phyloP scores from a whole-genome alignment of 2,888 invertebrate species.

The Lasioglossum lativentre region DNA sequence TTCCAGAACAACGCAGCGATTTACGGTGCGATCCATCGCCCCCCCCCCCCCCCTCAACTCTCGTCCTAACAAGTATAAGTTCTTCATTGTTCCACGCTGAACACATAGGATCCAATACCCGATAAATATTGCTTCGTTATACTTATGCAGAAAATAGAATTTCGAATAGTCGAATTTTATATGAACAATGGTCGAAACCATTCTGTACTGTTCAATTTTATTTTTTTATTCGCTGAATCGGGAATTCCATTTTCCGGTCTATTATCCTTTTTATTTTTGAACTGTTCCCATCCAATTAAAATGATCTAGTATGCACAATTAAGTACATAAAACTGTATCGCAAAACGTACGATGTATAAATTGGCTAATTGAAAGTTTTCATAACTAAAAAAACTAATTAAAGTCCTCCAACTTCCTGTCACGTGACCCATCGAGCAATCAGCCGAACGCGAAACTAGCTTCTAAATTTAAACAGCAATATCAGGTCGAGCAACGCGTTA shows the following conservation, averaged over 20 bases:
- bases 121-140: slow-evolving; percentile 41
- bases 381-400: not conserved
- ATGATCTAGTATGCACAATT: not conserved
- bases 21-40: slow-evolving; percentile 41
- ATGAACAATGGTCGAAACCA: not conserved
- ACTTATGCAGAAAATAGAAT: not conserved
- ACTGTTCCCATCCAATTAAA: not conserved
- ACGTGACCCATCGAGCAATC: not conserved
- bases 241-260: not conserved
- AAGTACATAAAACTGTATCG: not conserved
- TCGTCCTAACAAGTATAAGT: slow-evolving; percentile 60
- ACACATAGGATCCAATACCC: slow-evolving; percentile 39
- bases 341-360: not conserved
- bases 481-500: too few species aligned
- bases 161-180: not conserved
- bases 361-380: not conserved
- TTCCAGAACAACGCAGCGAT: slow-evolving; percentile 58
- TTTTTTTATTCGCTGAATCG: not conserved
- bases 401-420: not conserved
- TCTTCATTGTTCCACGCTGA: slow-evolving; percentile 60
- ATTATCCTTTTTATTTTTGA: not conserved
- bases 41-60: not conserved
- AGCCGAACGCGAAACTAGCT: not conserved
- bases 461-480: not conserved
- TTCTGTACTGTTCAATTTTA: not conserved